These are phyloP conservation scores for Synergus umbraculus DNA, from an alignment of 2,888 invertebrate species.

Conservation along the genomic window DNA sequence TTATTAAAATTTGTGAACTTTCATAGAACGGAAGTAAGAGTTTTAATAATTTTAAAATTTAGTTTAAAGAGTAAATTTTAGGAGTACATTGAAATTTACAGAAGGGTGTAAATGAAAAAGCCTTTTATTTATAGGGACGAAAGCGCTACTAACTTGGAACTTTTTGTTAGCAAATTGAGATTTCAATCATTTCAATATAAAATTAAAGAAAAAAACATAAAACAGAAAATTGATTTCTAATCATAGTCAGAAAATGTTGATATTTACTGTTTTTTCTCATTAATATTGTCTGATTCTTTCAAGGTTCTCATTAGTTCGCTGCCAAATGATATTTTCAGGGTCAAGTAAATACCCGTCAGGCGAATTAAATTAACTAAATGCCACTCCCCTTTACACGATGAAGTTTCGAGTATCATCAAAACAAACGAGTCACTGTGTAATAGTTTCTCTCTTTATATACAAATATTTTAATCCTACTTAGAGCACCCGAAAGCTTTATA, in stretches of 20 bases:
- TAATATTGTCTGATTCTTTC: too few relatives aligned
- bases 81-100: background rate
- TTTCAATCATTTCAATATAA: too few relatives aligned
- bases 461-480: background rate
- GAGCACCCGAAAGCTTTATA: slow-evolving; percentile 2
- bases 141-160: too few relatives aligned
- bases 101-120: too few relatives aligned
- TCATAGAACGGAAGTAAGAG: background rate
- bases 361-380: background rate
- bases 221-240: background rate
- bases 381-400: background rate
- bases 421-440: background rate
- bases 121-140: too few relatives aligned
- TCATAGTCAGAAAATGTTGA: background rate
- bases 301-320: background rate
- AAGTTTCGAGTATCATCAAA: background rate
- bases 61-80: background rate
- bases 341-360: background rate
- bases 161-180: too few relatives aligned
- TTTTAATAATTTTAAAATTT: background rate
- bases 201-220: too few relatives aligned
- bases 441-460: background rate
- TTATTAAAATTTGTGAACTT: background rate
- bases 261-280: background rate
- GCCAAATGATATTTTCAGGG: background rate